Evolutionary conservation across 1,140 invertebrate species (phyloP).

Genomic region (Berghia stephanieae): DNA sequence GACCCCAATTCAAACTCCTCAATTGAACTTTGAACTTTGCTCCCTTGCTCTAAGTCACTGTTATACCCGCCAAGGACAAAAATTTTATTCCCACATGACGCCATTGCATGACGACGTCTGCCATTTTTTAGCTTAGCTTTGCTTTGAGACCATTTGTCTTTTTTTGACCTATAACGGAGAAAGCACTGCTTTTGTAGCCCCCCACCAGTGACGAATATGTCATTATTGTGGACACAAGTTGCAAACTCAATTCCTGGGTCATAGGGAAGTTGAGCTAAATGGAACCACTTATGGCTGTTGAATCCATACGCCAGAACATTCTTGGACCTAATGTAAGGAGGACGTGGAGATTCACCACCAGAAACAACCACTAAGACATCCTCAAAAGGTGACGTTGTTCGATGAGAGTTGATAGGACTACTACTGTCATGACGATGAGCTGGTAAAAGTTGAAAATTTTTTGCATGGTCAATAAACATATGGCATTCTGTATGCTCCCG

Average conservation of each 20-base stretch:
- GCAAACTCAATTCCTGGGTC: conserved; percentile 60
- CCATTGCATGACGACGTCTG: conserved; percentile 53
- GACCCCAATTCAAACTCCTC: conserved; percentile 54
- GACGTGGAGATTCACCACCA: conserved; percentile 52
- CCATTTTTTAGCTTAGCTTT: conserved; percentile 48
- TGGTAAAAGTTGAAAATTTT: conserved; percentile 52
- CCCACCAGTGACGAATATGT: conserved; percentile 57
- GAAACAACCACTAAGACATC: conserved; percentile 56
- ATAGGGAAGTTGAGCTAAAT: conserved; percentile 49
- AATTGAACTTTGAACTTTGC: conserved; percentile 48
- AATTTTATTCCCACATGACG: conserved; percentile 48
- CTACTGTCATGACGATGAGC: conserved; percentile 53
- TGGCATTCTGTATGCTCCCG: conserved; percentile 42
- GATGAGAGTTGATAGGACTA: conserved; percentile 41
- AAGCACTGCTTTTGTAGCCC: conserved; percentile 50
- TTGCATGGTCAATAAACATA: conserved; percentile 50
- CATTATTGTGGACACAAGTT: conserved; percentile 53
- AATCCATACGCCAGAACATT: conserved; percentile 55
- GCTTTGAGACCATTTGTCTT: conserved; percentile 55
- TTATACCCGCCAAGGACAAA: conserved; percentile 58
- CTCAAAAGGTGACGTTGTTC: conserved; percentile 43
- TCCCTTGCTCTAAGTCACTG: conserved; percentile 49
- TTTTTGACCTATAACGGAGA: conserved; percentile 49
- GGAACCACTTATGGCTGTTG: conserved; percentile 49
- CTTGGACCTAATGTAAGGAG: conserved; percentile 53